A percentile compares a stretch with the other conserved stretches of the same genome.
Evolutionary conservation across 2,797 vertebrate species (phyloP).

Genomic region (Setipinna tenuifilis): DNA sequence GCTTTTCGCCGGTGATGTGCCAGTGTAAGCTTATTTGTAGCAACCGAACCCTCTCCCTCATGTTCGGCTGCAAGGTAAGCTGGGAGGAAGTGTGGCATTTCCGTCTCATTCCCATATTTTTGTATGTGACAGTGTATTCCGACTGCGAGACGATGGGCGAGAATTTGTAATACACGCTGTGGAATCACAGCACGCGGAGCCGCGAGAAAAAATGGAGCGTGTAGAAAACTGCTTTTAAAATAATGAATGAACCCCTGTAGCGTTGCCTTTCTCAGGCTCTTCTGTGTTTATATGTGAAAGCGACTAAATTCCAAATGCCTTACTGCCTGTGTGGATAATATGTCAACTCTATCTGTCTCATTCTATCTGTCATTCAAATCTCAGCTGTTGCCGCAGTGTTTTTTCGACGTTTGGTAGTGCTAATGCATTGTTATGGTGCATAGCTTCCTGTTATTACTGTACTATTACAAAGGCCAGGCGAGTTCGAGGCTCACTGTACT

Average conservation of each 20-base stretch:
- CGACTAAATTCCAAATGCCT: background rate
- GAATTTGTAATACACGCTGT: slow-evolving; percentile 12
- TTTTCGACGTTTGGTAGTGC: background rate
- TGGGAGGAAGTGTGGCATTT: background rate
- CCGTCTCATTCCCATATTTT: background rate
- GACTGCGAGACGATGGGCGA: background rate
- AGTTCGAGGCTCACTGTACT: background rate
- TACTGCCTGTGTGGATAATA: background rate
- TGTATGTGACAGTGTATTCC: background rate
- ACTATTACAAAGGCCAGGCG: background rate
- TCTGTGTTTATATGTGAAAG: background rate
- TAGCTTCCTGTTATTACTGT: background rate
- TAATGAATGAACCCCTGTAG: slow-evolving; percentile 10
- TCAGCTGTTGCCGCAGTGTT: background rate
- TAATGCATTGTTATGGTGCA: background rate
- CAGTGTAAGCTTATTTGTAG: slow-evolving; percentile 87
- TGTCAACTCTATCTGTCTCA: no score
- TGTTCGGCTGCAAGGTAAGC: slow-evolving; percentile 83
- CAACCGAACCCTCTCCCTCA: slow-evolving; percentile 83
- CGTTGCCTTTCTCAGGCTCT: background rate
- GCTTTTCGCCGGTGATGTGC: slow-evolving; percentile 84
- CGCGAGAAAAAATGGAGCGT: slow-evolving; percentile 3
- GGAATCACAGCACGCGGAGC: background rate
- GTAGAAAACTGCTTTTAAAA: slow-evolving; percentile 10
- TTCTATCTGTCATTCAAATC: background rate